A percentile compares a stretch with the other conserved stretches of the same genome.
Conservation (phyloP, 2,888 invertebrate species). For the Nomada hirtipes region DNA sequence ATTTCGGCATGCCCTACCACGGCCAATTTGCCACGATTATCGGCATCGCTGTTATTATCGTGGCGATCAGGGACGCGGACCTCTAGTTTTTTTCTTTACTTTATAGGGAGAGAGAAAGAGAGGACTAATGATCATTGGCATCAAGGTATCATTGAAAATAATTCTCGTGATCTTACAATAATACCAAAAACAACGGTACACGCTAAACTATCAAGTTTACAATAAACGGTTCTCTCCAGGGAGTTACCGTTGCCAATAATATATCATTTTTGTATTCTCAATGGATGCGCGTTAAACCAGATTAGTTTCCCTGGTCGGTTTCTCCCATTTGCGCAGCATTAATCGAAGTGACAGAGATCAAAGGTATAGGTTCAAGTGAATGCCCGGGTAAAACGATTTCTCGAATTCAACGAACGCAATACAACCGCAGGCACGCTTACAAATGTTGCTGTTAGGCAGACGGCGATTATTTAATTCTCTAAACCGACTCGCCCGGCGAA, state of each 20-base stretch:
- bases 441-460: neutral
- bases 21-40: constrained; percentile 37
- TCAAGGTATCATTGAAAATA: neutral
- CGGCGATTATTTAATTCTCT: constrained; percentile 30
- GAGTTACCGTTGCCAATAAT: neutral
- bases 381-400: neutral
- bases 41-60: constrained; percentile 12
- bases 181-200: neutral
- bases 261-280: neutral
- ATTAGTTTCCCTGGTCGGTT: constrained; percentile 6
- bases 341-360: constrained; percentile 18
- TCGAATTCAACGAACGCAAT: neutral
- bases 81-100: neutral
- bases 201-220: neutral
- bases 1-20: neutral
- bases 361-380: neutral
- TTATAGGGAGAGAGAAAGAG: neutral
- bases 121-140: neutral
- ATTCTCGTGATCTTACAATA: neutral
- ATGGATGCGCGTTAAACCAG: constrained; percentile 26
- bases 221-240: neutral
- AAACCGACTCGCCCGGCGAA: constrained; percentile 8
- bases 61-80: neutral
- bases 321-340: constrained; percentile 2
- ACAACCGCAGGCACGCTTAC: constrained; percentile 2